phyloP scores from a whole-genome alignment of 2,113 vertebrate species.

The Urocynchramus pylzowi region DNA sequence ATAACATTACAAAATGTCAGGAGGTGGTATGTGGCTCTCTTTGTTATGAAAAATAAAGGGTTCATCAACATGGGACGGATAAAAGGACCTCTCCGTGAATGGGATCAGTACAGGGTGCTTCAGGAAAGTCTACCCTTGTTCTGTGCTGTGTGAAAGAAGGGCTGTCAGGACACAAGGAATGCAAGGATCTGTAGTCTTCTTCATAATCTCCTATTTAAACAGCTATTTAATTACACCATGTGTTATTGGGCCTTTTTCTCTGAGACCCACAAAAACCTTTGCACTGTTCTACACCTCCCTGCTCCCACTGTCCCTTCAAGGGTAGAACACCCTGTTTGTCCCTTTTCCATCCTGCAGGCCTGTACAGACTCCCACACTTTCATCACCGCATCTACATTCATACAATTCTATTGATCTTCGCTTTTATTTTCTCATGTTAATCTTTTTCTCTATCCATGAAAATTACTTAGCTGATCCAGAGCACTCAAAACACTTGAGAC shows the following conservation, averaged over 20 bases:
- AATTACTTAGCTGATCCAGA: neutral
- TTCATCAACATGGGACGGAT: neutral
- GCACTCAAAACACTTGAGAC: neutral
- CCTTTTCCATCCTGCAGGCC: neutral
- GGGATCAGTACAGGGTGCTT: rapidly evolving
- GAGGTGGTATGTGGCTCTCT: neutral
- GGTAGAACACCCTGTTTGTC: neutral
- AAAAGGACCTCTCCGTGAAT: neutral
- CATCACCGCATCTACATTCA: neutral
- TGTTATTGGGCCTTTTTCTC: neutral
- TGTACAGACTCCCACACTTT: neutral
- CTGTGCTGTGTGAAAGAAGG: neutral
- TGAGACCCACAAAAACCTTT: neutral
- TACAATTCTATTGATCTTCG: neutral
- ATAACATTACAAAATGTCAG: neutral
- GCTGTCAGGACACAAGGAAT: neutral
- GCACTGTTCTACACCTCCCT: neutral
- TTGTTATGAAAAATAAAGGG: neutral
- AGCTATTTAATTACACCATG: neutral
- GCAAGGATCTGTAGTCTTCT: neutral
- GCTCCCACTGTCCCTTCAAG: rapidly evolving
- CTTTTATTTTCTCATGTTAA: neutral
- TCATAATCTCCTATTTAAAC: neutral
- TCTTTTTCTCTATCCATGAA: neutral
- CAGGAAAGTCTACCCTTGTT: neutral